These are phyloP conservation scores for Brassicogethes aeneus DNA, from an alignment of 2,888 invertebrate species.

Conservation along the genomic window DNA sequence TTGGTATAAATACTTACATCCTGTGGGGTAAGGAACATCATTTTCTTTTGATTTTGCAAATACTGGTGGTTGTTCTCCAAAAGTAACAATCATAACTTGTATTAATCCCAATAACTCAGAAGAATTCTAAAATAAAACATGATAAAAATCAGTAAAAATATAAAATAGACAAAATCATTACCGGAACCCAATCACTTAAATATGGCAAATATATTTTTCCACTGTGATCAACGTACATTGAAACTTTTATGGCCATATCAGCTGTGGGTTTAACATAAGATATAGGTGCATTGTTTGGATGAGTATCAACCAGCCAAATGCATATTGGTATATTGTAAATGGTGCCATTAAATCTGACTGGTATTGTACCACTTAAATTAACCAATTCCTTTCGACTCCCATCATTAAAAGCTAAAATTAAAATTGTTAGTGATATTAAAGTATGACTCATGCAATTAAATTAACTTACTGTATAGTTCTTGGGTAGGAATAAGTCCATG, in stretches of 20 bases:
- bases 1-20: too few relatives aligned
- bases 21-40: conserved; percentile 47
- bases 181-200: conserved; percentile 86
- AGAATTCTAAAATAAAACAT: conserved; percentile 49
- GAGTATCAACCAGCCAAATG: conserved; percentile 94
- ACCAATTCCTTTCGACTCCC: conserved; percentile 72
- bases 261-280: conserved; percentile 90
- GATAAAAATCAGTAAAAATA: conserved; percentile 4
- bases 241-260: conserved; percentile 93
- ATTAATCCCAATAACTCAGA: conserved; percentile 85
- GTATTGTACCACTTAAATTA: conserved; percentile 85
- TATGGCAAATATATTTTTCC: conserved; percentile 96
- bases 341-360: conserved; percentile 78
- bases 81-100: conserved; percentile 83
- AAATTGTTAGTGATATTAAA: conserved; percentile 2
- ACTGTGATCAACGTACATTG: conserved; percentile 87
- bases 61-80: conserved; percentile 94
- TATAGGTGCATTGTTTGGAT: conserved; percentile 94
- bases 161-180: conserved; percentile 22
- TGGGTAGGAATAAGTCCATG: conserved; percentile 54
- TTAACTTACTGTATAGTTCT: conserved; percentile 63
- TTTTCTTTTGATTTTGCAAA: conserved; percentile 59
- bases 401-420: conserved; percentile 72
- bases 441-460: not conserved
- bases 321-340: conserved; percentile 94